Conservation (phyloP, 1,140 invertebrate genomes). For the Drosophila rhopaloa region DNA sequence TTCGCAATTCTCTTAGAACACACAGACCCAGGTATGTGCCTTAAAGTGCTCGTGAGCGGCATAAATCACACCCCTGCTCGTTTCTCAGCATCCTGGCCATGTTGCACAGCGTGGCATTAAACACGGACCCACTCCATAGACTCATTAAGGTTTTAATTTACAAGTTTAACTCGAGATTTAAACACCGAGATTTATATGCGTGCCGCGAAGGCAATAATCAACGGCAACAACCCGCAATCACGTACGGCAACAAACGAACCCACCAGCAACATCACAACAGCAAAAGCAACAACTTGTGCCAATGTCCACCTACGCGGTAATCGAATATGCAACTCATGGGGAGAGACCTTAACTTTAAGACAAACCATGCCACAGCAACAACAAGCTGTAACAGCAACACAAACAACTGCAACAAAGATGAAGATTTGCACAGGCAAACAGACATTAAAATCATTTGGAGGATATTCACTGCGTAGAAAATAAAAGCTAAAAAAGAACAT, state of each 20-base stretch:
- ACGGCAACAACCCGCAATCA: constrained; percentile 64
- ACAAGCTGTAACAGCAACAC: constrained; percentile 9
- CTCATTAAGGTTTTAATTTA: constrained; percentile 82
- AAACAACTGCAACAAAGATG: constrained; percentile 11
- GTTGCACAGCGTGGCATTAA: constrained; percentile 44
- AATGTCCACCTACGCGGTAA: constrained; percentile 71
- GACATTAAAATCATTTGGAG: constrained; percentile 49
- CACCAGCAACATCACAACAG: constrained; percentile 24
- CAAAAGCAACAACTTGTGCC: constrained; percentile 31
- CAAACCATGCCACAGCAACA: constrained; percentile 44
- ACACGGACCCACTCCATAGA: constrained; percentile 41
- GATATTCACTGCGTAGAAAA: constrained; percentile 5
- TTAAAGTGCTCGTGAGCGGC: constrained; percentile 44
- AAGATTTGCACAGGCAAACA: constrained; percentile 63
- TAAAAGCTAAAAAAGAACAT: background rate
- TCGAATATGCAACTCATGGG: constrained; percentile 56
- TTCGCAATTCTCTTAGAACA: background rate
- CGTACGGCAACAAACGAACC: constrained; percentile 27
- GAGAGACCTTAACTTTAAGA: constrained; percentile 44
- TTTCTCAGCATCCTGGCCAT: constrained; percentile 8
- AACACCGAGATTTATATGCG: constrained; percentile 77
- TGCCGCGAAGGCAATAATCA: constrained; percentile 68
- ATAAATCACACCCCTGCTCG: constrained; percentile 58
- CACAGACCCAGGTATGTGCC: constrained; percentile 19
- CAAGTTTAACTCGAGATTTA: constrained; percentile 72